Percentiles rank a stretch among this genome's conserved stretches.
Evolutionary conservation across 2,888 invertebrate genomes (phyloP).

Genomic region (Folsomia candida): DNA sequence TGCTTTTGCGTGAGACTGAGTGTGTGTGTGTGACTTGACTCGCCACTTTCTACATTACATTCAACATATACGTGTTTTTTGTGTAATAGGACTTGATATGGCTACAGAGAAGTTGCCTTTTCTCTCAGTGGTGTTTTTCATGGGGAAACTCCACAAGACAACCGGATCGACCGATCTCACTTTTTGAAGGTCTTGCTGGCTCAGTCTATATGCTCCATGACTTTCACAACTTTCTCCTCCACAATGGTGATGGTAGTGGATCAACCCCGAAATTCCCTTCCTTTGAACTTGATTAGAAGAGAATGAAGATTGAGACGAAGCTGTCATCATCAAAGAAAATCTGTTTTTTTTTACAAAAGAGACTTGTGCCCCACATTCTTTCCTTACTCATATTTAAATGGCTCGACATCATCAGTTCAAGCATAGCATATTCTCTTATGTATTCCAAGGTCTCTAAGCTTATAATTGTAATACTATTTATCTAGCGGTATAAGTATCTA

Average conservation of each 20-base stretch:
- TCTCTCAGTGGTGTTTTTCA: conserved; percentile 76
- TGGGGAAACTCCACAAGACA: conserved; percentile 62
- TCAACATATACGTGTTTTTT: too few relatives aligned
- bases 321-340: background rate
- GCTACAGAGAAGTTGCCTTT: conserved; percentile 72
- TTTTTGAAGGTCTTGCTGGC: conserved; percentile 81
- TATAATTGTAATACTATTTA: too few relatives aligned
- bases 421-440: too few relatives aligned
- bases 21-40: background rate
- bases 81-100: conserved; percentile 63
- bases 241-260: conserved; percentile 54
- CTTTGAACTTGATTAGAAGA: conserved; percentile 57
- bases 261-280: conserved; percentile 72
- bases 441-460: too few relatives aligned
- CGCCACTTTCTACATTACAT: too few relatives aligned
- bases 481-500: too few relatives aligned
- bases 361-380: background rate
- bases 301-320: background rate
- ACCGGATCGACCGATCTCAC: conserved; percentile 78
- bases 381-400: too few relatives aligned
- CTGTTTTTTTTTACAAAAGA: background rate
- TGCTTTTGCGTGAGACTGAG: too few relatives aligned
- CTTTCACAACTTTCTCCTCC: conserved; percentile 55
- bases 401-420: too few relatives aligned
- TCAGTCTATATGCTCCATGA: conserved; percentile 73